Evolutionary conservation across 2,888 invertebrate genomes (phyloP), one percentile per base, ranked within the genome.

Genomic region (Pristionchus mayeri): DNA sequence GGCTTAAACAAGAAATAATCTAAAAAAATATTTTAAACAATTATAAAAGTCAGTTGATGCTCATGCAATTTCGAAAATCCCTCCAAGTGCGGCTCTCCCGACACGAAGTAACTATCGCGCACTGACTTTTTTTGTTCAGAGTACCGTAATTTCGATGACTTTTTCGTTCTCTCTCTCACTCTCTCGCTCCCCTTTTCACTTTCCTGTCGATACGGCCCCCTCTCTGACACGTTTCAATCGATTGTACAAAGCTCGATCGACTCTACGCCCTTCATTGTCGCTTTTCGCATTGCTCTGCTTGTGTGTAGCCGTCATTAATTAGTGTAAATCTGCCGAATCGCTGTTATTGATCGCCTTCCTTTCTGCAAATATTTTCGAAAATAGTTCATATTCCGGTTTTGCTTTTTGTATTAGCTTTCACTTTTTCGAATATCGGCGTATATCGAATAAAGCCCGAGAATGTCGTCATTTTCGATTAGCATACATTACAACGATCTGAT

Each of bases 171-270:
- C n/a, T n/a, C n/a, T 60, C 30, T 60, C 30, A 27, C 11, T 27
- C 30, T 63, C 60, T 27, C 30, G 30, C 30, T 30, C 30, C 60
- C 30, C 60, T 63, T 34, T 63, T 63, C 60, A 30, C 34, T 30
- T 63, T 27, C 60, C 60, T 34, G 60, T 63, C 60, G 60, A 63
- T 27, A 63, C 60, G 30, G 16, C 60, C 60, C n/a, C 24, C 60
- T 63, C 60, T 18, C 27, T 63, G 60, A 63, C 60, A 63, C 60
- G 60, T 63, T 63, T 63, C 60, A 63, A 63, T 63, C 60, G 60
- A 63, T 63, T 63, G 16, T 34, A 34, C 27, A 63, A 16, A 9
- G 60, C 60, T 63, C 60, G 54, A 54, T 54, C 54, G 24, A 24
- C 21, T 54, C 54, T 21, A 54, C 34, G 60, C 60, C 60, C 16